These are phyloP conservation scores for Drosophila demipolita DNA, from an alignment of 2,888 invertebrate species.

Conservation along the genomic window DNA sequence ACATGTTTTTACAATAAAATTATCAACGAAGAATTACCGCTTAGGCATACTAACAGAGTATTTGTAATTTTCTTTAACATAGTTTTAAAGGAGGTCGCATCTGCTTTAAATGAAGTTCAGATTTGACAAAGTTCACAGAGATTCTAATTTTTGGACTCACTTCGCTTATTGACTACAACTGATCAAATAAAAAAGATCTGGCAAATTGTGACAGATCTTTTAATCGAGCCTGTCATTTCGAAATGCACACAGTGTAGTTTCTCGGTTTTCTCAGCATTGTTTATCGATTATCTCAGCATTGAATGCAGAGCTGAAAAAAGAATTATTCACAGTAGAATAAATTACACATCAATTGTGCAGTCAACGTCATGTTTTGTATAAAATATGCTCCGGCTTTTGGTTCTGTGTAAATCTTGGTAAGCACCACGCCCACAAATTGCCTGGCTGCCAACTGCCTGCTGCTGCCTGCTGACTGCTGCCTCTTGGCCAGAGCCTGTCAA, in stretches of 20 bases:
- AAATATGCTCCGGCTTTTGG: slow-evolving; percentile 53
- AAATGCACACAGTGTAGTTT: slow-evolving; percentile 7
- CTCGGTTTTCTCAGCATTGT: slow-evolving; percentile 25
- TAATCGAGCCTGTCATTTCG: not conserved
- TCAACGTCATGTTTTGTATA: slow-evolving; percentile 60
- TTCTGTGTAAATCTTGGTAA: slow-evolving; percentile 45
- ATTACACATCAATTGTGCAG: slow-evolving; percentile 68
- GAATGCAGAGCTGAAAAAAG: slow-evolving; percentile 1
- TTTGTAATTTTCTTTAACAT: not conserved
- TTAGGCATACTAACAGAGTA: not conserved
- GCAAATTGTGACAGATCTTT: slow-evolving; percentile 4
- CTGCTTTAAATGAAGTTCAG: not conserved
- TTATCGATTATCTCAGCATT: slow-evolving; percentile 29
- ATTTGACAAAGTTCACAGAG: not conserved
- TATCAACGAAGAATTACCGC: not conserved
- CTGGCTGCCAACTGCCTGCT: slow-evolving; percentile 10
- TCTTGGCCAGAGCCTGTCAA: slow-evolving; percentile 66
- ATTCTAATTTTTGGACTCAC: not conserved
- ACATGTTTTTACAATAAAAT: not conserved
- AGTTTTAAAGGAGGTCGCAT: not conserved
- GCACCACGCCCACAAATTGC: slow-evolving; percentile 16
- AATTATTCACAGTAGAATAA: slow-evolving; percentile 48
- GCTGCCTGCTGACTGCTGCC: not conserved
- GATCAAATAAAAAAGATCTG: not conserved
- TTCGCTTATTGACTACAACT: not conserved